These are phyloP conservation scores for Sisyra terminalis DNA, from an alignment of 2,888 invertebrate genomes.

Conservation along the genomic window DNA sequence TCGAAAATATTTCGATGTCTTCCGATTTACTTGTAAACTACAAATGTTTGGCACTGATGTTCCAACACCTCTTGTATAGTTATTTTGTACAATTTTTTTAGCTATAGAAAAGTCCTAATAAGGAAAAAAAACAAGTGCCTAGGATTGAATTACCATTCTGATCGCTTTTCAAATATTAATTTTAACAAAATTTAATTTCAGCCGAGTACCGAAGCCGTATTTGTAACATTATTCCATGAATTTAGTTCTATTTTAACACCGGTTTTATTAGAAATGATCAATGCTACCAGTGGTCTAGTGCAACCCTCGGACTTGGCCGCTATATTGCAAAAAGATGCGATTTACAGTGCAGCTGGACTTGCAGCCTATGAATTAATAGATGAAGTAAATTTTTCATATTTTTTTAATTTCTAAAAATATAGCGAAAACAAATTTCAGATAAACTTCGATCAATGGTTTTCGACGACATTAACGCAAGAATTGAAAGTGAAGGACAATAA, in stretches of 20 bases:
- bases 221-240: conserved; percentile 67
- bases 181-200: conserved; percentile 20
- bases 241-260: conserved; percentile 55
- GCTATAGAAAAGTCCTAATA: not conserved
- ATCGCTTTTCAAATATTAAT: not conserved
- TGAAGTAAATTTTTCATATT: conserved; percentile 37
- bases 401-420: no score
- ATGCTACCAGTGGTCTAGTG: conserved; percentile 46
- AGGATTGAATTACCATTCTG: not conserved
- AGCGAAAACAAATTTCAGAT: no score
- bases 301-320: conserved; percentile 56
- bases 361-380: conserved; percentile 83
- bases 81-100: not conserved
- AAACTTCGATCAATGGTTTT: conserved; percentile 88
- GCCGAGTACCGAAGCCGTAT: conserved; percentile 80
- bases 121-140: not conserved
- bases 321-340: conserved; percentile 79
- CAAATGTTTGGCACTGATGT: no score
- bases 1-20: no score
- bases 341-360: conserved; percentile 82
- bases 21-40: no score
- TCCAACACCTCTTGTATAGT: no score
- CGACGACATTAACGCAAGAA: conserved; percentile 63
- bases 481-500: conserved; percentile 66
- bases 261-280: conserved; percentile 54